phyloP scores from a whole-genome alignment of 2,888 invertebrate species.

The Smittia sp. region DNA sequence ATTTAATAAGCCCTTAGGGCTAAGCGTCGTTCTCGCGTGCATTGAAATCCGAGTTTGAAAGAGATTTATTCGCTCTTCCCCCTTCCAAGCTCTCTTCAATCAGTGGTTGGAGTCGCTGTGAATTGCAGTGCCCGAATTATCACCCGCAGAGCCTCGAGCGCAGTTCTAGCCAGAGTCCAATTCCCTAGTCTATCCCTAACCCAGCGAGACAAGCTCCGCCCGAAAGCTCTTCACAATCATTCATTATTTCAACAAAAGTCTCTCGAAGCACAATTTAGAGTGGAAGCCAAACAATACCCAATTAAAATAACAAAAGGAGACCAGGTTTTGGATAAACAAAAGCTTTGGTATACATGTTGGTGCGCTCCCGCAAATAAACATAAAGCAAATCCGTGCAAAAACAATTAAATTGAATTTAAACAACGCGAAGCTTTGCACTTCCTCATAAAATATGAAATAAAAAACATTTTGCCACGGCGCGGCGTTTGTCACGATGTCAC shows the following conservation, averaged over 20 bases:
- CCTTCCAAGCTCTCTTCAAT: too few species aligned
- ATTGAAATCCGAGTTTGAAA: too few species aligned
- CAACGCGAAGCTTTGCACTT: slow-evolving; percentile 12
- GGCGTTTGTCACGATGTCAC: slow-evolving; percentile 8
- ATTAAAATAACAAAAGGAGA: slow-evolving; percentile 18
- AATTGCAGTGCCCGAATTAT: too few species aligned
- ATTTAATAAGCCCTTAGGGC: too few species aligned
- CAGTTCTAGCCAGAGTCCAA: too few species aligned
- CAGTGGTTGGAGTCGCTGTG: too few species aligned
- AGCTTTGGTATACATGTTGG: neutral
- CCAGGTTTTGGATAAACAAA: slow-evolving; percentile 13
- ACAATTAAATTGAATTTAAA: slow-evolving; percentile 33
- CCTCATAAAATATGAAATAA: slow-evolving; percentile 5
- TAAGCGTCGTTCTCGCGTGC: too few species aligned
- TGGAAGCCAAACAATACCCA: neutral
- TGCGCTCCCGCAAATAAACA: slow-evolving; percentile 12
- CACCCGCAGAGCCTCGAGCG: too few species aligned
- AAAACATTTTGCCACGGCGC: neutral
- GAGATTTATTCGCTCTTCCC: too few species aligned
- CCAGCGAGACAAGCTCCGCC: too few species aligned
- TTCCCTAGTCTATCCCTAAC: too few species aligned
- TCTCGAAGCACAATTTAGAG: slow-evolving; percentile 5
- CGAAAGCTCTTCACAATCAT: neutral
- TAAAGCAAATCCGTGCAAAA: slow-evolving; percentile 34
- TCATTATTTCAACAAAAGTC: neutral